Conservation (phyloP, 2,113 vertebrate species). For the Centrocercus urophasianus region DNA sequence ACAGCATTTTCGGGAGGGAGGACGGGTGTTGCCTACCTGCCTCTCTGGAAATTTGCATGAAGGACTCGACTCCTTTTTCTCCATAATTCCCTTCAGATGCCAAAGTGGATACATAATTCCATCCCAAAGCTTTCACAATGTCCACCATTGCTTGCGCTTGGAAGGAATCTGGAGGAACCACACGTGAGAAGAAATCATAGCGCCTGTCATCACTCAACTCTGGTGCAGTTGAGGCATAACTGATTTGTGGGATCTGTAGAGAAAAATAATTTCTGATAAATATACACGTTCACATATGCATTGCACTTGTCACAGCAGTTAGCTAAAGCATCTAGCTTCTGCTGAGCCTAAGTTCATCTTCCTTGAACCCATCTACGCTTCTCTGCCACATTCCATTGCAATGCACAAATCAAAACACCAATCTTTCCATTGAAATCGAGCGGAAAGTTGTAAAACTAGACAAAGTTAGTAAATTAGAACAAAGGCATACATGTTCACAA, state of each 20-base stretch:
- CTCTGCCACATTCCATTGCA: not conserved
- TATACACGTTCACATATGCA: slow-evolving; percentile 55
- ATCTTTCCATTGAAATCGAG: not conserved
- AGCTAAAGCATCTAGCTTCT: not conserved
- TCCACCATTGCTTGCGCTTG: slow-evolving; percentile 99
- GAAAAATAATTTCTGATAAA: slow-evolving; percentile 69
- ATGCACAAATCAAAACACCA: not conserved
- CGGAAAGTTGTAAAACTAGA: not conserved
- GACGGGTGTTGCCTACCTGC: slow-evolving; percentile 83
- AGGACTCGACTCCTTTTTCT: slow-evolving; percentile 97
- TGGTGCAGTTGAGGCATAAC: slow-evolving; percentile 96
- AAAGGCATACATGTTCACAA: not conserved
- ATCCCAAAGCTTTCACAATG: slow-evolving; percentile 93
- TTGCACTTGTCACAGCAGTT: slow-evolving; percentile 28
- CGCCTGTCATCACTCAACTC: slow-evolving; percentile 96
- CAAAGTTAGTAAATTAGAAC: not conserved
- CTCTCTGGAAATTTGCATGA: slow-evolving; percentile 97
- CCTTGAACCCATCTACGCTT: not conserved
- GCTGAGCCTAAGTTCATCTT: not conserved
- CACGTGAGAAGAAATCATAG: slow-evolving; percentile 98
- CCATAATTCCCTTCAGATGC: slow-evolving; percentile 98
- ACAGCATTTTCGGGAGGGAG: not conserved
- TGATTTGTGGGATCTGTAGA: slow-evolving; percentile 96
- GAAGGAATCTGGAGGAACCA: slow-evolving; percentile 97
- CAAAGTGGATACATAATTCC: slow-evolving; percentile 97